A percentile compares a stretch with the other conserved stretches of the same genome.
phyloP scores from a whole-genome alignment of 2,888 invertebrate genomes.

The Protonemura montana region DNA sequence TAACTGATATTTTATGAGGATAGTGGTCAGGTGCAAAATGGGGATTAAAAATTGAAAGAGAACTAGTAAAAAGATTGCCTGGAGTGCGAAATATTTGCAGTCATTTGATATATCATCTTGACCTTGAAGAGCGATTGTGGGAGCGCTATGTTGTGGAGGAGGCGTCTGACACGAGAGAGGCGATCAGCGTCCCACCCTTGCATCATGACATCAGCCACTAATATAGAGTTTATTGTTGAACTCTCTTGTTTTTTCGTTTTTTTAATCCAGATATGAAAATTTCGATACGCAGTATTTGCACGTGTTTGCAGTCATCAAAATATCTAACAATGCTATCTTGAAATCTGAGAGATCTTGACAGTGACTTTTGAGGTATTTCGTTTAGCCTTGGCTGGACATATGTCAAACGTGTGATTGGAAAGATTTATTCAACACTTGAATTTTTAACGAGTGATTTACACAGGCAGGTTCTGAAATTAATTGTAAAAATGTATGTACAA shows the following conservation, averaged over 20 bases:
- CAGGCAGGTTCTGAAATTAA: not conserved
- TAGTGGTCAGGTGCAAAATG: no score
- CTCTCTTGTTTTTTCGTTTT: not conserved
- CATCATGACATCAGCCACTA: no score
- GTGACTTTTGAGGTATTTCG: not conserved
- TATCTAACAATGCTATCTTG: not conserved
- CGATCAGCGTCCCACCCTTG: no score
- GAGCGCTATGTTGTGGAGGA: not conserved
- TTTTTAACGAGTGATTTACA: not conserved
- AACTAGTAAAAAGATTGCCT: no score
- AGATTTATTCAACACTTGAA: not conserved
- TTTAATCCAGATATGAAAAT: not conserved
- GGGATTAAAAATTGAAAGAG: no score
- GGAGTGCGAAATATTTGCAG: no score
- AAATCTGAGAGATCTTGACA: not conserved
- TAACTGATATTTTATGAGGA: no score
- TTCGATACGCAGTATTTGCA: not conserved
- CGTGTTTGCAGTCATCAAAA: not conserved
- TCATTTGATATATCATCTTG: not conserved
- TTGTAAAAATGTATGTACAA: not conserved
- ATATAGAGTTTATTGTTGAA: no score
- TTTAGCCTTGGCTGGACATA: not conserved
- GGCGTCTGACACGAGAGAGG: no score
- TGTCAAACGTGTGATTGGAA: not conserved
- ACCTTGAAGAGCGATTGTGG: no score